Percentiles rank a stretch among this genome's conserved stretches.
These are phyloP conservation scores for Drosophila limbata DNA, from an alignment of 2,888 invertebrate species.

Conservation along the genomic window DNA sequence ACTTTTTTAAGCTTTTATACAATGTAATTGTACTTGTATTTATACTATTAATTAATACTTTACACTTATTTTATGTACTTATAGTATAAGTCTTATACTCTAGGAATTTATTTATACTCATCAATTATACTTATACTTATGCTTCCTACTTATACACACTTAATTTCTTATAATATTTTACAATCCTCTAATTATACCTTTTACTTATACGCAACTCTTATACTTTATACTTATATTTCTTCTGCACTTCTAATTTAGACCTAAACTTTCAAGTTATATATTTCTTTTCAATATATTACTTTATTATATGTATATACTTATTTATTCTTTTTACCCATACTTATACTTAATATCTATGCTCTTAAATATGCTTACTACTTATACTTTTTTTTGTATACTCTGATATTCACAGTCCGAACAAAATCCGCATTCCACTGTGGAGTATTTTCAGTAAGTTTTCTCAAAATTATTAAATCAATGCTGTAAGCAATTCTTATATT, in stretches of 20 bases:
- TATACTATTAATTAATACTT: too few relatives aligned
- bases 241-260: too few relatives aligned
- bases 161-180: too few relatives aligned
- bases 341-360: not conserved
- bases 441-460: slow-evolving; percentile 81
- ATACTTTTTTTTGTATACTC: not conserved
- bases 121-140: not conserved
- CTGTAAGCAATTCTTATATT: not conserved
- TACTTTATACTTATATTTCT: too few relatives aligned
- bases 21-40: not conserved
- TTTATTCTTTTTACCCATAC: not conserved
- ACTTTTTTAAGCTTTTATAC: not conserved
- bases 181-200: not conserved
- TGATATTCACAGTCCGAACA: slow-evolving; percentile 54
- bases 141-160: not conserved
- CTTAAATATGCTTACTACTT: not conserved
- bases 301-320: too few relatives aligned
- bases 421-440: slow-evolving; percentile 81
- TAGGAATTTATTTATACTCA: too few relatives aligned
- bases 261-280: too few relatives aligned
- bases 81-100: too few relatives aligned
- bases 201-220: not conserved
- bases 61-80: not conserved
- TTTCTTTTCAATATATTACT: too few relatives aligned
- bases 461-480: fast-evolving